These are phyloP conservation scores for Ailurus styani DNA, from an alignment of 2,113 vertebrate genomes.

Conservation along the genomic window DNA sequence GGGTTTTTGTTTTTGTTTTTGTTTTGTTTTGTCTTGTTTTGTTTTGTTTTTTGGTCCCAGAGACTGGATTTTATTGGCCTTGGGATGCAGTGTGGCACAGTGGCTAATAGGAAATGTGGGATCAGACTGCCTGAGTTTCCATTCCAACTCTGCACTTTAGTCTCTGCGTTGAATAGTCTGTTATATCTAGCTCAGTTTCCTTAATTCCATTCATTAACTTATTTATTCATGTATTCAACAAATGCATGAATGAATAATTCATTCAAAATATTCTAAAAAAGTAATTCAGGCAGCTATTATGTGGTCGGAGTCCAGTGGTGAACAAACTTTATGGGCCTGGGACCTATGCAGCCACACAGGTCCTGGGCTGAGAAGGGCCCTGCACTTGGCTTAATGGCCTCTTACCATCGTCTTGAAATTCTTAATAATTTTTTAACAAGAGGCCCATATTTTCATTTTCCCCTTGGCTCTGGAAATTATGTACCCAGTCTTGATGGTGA, in stretches of 20 bases:
- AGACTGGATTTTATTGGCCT: background rate
- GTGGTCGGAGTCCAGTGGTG: background rate
- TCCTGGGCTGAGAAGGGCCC: background rate
- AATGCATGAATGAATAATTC: background rate
- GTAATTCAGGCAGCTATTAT: background rate
- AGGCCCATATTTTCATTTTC: background rate
- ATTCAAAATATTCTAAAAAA: background rate
- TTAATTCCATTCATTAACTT: constrained; percentile 3
- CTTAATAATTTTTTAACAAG: background rate
- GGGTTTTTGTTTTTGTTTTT: background rate
- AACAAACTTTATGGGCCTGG: background rate
- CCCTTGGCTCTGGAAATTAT: background rate
- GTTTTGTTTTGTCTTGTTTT: background rate
- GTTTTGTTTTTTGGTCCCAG: background rate
- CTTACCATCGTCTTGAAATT: background rate
- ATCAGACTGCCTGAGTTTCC: background rate
- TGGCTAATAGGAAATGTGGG: background rate
- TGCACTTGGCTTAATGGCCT: background rate
- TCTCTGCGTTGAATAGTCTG: background rate
- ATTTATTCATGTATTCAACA: background rate
- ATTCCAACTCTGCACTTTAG: background rate
- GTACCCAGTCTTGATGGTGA: background rate
- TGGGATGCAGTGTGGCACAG: background rate
- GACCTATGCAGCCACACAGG: background rate
- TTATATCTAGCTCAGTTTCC: background rate